Base-by-base conservation (phyloP, 2,797 vertebrate genomes). In the Trachops cirrhosus region DNA sequence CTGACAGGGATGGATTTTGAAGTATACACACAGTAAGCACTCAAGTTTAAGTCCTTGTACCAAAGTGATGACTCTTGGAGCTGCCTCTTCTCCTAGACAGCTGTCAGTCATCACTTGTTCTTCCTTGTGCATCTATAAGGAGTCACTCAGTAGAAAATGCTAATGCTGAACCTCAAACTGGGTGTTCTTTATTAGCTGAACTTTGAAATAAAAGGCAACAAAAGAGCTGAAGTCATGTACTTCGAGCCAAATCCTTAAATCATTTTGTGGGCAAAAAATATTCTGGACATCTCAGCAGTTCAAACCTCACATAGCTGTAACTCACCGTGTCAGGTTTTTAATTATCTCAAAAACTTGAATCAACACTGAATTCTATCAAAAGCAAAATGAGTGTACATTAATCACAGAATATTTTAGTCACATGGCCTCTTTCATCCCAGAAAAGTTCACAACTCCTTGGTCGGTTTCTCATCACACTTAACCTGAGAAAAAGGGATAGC, bases 401-500 rank as follows among this genome's bases (percentile, higher is more conserved):
- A 97, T 97, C 96, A 96, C 73, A 68, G 64, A 94, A 46, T 91
- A 86, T 71, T 97, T 96, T 71, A 86, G 68, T 93, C 92, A 96
- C 59, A 67, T 57, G 82, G 39, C 77, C 94, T 87, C 68, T 96
- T 97, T 96, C 82, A 96, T 86, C 68, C 29, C 29, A 91, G 78
- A 59, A 71, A 86, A 59, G 82, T 95, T 92, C 95, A 84, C 78
- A 96, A 84, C 78, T 85, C 37, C 46, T 78, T n/a, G n/a, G 16
- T 94, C 96, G 97, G 95, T 88, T 97, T 97, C 93, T 92, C 89
- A 96, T 96, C 91, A 97, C 44, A 93, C 22, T 96, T 82, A 83
- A 97, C 37, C 86, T 79, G 26, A 93, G 91, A 86, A 96, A 95
- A 74, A 26, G 77, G 44, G 78, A 87, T 21, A 85, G 29, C 54